Evolutionary conservation across 2,797 vertebrate genomes (phyloP).

Genomic region (Enoplosus armatus): DNA sequence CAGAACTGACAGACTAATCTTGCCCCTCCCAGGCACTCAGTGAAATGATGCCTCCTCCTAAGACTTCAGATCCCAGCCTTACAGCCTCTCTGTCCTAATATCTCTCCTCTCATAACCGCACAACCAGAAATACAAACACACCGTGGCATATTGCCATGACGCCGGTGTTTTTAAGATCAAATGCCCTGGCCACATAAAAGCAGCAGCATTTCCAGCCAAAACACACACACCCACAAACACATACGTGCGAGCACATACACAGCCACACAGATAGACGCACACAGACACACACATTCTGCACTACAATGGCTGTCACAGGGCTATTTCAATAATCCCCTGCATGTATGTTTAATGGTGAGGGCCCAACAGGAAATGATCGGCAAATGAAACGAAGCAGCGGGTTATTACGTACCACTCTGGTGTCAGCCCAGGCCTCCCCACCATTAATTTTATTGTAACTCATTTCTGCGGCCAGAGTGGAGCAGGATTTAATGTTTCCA

Average conservation of each 20-base stretch:
- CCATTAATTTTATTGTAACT: constrained; percentile 98
- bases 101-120: constrained; percentile 68
- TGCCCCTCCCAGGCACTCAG: constrained; percentile 76
- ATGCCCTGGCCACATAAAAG: constrained; percentile 69
- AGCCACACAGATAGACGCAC: background rate
- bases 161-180: constrained; percentile 71
- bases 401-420: constrained; percentile 89
- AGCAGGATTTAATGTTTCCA: constrained; percentile 98
- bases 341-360: constrained; percentile 96
- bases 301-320: constrained; percentile 86
- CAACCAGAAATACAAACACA: constrained; percentile 71
- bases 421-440: constrained; percentile 86
- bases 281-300: constrained; percentile 41
- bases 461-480: constrained; percentile 96
- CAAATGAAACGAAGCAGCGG: constrained; percentile 94
- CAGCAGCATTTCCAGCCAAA: constrained; percentile 65
- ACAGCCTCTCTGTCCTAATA: constrained; percentile 68
- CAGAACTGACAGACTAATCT: constrained; percentile 78
- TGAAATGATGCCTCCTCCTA: constrained; percentile 76
- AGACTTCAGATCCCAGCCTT: constrained; percentile 69
- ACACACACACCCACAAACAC: constrained; percentile 37
- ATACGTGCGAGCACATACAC: background rate
- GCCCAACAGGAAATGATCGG: constrained; percentile 95
- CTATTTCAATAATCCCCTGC: constrained; percentile 92
- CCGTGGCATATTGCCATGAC: constrained; percentile 67